Evolutionary conservation across 2,113 vertebrate species (phyloP).

Genomic region (Dolichotis patagonum): DNA sequence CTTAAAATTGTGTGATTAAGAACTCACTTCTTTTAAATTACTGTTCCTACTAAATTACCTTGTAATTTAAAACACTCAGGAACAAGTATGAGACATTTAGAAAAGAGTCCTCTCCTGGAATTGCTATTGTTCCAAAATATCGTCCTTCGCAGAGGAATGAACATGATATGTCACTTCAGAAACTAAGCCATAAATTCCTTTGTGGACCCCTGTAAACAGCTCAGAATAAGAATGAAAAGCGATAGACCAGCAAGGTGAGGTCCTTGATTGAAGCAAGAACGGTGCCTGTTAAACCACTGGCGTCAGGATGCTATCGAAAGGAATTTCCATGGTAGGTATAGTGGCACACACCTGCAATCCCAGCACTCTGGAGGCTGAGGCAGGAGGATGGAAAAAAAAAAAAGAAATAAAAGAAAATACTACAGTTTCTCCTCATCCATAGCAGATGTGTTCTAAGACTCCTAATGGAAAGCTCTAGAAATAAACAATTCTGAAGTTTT

Average conservation of each 20-base stretch:
- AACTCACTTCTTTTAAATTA: conserved; percentile 3
- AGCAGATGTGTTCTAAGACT: neutral
- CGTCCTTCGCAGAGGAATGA: conserved; percentile 32
- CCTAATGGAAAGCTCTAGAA: neutral
- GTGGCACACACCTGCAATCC: no score
- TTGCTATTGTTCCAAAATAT: neutral
- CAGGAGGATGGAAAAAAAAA: no score
- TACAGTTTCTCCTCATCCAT: neutral
- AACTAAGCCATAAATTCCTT: neutral
- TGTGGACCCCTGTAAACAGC: neutral
- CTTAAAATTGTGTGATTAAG: neutral
- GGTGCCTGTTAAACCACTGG: no score
- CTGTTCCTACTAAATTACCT: neutral
- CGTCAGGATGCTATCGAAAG: no score
- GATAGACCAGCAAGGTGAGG: no score
- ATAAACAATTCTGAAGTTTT: neutral
- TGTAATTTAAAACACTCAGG: neutral
- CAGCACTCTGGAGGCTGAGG: no score
- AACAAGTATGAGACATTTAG: neutral
- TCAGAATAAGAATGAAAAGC: neutral
- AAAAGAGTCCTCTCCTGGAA: neutral
- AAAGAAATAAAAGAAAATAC: neutral
- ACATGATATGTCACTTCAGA: neutral
- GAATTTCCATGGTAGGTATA: no score
- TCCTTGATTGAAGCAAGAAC: no score